Percentiles rank a stretch among this genome's conserved stretches.
These are phyloP conservation scores for Mirounga angustirostris DNA, from an alignment of 2,113 vertebrate genomes.

Conservation along the genomic window DNA sequence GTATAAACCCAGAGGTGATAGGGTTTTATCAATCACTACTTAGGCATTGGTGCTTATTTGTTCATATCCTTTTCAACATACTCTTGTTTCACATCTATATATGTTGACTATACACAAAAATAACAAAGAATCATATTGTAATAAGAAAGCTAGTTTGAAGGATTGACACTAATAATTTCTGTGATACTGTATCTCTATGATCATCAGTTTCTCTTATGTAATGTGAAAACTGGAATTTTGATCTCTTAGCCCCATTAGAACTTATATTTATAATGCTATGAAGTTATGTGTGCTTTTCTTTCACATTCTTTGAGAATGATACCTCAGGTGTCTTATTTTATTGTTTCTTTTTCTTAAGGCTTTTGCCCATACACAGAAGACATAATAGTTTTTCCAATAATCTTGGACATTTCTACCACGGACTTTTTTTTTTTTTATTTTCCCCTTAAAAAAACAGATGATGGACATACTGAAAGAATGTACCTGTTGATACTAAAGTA, in stretches of 20 bases:
- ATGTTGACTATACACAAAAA: slow-evolving; percentile 59
- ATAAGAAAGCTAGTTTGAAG: slow-evolving; percentile 43
- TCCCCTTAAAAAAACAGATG: background rate
- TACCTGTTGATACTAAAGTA: background rate
- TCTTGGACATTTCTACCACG: background rate
- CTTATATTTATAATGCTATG: background rate
- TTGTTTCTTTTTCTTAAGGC: background rate
- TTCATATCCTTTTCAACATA: slow-evolving; percentile 64
- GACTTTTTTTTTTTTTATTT: background rate
- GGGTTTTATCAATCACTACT: slow-evolving; percentile 60
- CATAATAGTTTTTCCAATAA: background rate
- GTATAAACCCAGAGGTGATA: slow-evolving; percentile 51
- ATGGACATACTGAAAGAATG: background rate
- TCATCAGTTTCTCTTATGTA: background rate
- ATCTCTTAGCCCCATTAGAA: background rate
- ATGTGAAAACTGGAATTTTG: background rate
- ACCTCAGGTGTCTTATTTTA: background rate
- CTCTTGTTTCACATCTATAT: slow-evolving; percentile 69
- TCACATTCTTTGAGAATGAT: background rate
- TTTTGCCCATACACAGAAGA: background rate
- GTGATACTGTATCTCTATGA: slow-evolving; percentile 25
- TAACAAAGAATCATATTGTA: background rate
- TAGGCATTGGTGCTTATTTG: slow-evolving; percentile 32
- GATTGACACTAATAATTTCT: slow-evolving; percentile 16
- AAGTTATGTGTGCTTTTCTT: background rate